Evolutionary conservation across 2,888 invertebrate species (phyloP).

Genomic region (Allacma fusca): DNA sequence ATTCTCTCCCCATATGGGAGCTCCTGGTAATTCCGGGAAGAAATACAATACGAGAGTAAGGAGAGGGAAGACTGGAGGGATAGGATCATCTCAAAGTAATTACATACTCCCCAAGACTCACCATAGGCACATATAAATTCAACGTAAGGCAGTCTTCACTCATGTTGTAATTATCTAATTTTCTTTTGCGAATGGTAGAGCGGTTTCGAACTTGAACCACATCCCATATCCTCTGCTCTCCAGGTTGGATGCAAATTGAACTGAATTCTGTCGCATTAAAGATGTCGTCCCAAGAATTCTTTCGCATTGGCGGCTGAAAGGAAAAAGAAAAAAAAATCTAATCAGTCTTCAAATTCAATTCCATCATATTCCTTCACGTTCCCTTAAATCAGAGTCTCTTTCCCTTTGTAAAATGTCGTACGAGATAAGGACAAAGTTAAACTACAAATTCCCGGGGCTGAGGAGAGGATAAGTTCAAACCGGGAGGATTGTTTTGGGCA

Average conservation of each 20-base stretch:
- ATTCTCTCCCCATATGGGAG: too few species aligned
- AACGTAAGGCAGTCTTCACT: slow-evolving; percentile 64
- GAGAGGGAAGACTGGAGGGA: not conserved
- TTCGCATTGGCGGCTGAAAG: slow-evolving; percentile 62
- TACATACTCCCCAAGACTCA: slow-evolving; percentile 33
- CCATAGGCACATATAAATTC: slow-evolving; percentile 63
- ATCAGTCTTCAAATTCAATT: too few species aligned
- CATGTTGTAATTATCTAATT: slow-evolving; percentile 62
- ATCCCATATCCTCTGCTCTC: slow-evolving; percentile 63
- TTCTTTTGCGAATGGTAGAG: slow-evolving; percentile 57
- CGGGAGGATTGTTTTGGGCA: too few species aligned
- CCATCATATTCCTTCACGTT: too few species aligned
- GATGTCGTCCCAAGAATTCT: slow-evolving; percentile 59
- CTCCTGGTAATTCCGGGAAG: too few species aligned
- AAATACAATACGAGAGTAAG: too few species aligned
- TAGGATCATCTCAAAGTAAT: not conserved
- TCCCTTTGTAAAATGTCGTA: too few species aligned
- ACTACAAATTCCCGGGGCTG: too few species aligned
- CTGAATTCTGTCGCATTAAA: slow-evolving; percentile 63
- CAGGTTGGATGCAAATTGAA: slow-evolving; percentile 63
- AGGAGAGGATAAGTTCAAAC: too few species aligned
- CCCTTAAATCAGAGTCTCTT: too few species aligned
- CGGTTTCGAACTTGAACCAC: slow-evolving; percentile 59
- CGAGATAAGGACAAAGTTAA: too few species aligned
- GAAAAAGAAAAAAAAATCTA: not conserved